Percentiles rank a stretch among this genome's conserved stretches.
These are phyloP conservation scores for Musca domestica DNA, from an alignment of 1,140 invertebrate genomes.

Conservation along the genomic window DNA sequence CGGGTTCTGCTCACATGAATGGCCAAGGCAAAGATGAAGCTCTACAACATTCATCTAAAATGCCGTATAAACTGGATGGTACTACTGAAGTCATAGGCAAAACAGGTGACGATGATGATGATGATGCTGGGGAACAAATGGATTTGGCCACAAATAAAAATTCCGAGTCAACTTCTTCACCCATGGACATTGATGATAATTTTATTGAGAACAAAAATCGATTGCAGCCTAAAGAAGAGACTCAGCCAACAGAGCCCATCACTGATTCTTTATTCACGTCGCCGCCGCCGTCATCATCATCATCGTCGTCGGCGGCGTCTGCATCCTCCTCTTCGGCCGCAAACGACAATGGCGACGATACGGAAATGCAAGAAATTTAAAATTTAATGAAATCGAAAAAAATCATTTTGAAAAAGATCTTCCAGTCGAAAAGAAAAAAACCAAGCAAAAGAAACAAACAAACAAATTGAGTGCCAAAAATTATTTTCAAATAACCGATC, in stretches of 20 bases:
- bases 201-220: slow-evolving; percentile 19
- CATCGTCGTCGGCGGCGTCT: too few species aligned
- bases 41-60: background rate
- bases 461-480: slow-evolving; percentile 20
- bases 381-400: slow-evolving; percentile 3
- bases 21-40: background rate
- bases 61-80: background rate
- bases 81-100: background rate
- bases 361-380: slow-evolving; percentile 23
- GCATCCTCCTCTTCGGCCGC: background rate
- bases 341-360: background rate
- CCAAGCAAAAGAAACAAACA: slow-evolving; percentile 1
- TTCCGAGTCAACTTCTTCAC: background rate
- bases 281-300: too few species aligned
- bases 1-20: background rate
- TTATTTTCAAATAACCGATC: too few species aligned
- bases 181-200: slow-evolving; percentile 8
- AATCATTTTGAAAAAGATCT: slow-evolving; percentile 22
- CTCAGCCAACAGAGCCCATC: background rate
- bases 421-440: slow-evolving; percentile 29
- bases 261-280: too few species aligned
- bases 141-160: too few species aligned
- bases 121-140: background rate
- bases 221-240: background rate
- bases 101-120: background rate